A percentile compares a stretch with the other conserved stretches of the same genome.
These are phyloP conservation scores for Dreissena rostriformis DNA, from an alignment of 1,140 invertebrate species.

Conservation along the genomic window DNA sequence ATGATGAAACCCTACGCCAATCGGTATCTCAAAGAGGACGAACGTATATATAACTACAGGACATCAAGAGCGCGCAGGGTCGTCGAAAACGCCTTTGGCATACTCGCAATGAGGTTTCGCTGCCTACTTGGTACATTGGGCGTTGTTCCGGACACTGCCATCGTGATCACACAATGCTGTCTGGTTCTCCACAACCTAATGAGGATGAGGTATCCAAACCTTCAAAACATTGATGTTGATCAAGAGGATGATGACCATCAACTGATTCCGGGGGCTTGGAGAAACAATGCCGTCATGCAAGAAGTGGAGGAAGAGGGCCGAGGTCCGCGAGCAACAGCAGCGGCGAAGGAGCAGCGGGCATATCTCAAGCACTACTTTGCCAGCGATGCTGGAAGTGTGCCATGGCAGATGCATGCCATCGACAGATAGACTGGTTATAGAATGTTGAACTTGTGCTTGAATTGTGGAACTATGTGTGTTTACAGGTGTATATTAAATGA, in stretches of 20 bases:
- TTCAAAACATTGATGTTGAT: slow-evolving; percentile 3
- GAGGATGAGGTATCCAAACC: slow-evolving; percentile 27
- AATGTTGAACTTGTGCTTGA: neutral
- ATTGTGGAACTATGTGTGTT: neutral
- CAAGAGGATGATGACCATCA: slow-evolving; percentile 10
- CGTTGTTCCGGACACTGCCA: neutral
- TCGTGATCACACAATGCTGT: slow-evolving; percentile 21
- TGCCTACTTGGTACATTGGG: slow-evolving; percentile 31
- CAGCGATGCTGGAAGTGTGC: slow-evolving; percentile 29
- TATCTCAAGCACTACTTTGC: slow-evolving; percentile 32
- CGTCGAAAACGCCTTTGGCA: slow-evolving; percentile 8
- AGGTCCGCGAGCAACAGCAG: slow-evolving; percentile 4
- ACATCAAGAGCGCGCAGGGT: slow-evolving; percentile 30
- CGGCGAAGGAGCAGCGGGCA: slow-evolving; percentile 7
- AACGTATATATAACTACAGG: slow-evolving; percentile 39
- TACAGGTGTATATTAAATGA: too few species aligned
- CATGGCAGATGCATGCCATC: slow-evolving; percentile 29
- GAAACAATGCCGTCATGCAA: slow-evolving; percentile 1
- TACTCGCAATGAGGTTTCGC: slow-evolving; percentile 4
- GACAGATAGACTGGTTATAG: neutral
- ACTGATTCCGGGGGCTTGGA: slow-evolving; percentile 31
- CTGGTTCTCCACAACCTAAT: slow-evolving; percentile 19
- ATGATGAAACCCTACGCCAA: neutral
- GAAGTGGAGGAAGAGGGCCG: slow-evolving; percentile 5
- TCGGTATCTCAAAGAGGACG: neutral